These are phyloP conservation scores for Charanyca ferruginea DNA, from an alignment of 2,888 invertebrate genomes.

Conservation along the genomic window DNA sequence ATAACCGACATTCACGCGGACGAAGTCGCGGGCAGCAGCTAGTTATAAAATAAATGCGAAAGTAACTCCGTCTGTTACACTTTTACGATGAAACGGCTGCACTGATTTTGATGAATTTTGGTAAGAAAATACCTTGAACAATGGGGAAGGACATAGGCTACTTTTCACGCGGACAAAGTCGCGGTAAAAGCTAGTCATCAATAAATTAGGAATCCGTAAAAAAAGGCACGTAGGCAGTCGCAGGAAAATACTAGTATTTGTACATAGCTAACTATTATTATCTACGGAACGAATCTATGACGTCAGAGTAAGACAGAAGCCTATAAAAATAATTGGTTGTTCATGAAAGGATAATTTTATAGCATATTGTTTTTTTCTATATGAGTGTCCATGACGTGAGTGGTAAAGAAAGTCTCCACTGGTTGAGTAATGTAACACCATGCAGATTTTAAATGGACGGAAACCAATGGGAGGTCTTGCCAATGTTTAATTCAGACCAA, in stretches of 20 bases:
- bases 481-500: constrained; percentile 18
- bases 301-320: constrained; percentile 37
- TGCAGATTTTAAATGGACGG: constrained; percentile 19
- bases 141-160: no score
- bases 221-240: neutral
- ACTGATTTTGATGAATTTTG: no score
- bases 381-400: constrained; percentile 20
- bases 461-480: constrained; percentile 9
- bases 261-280: neutral
- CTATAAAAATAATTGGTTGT: constrained; percentile 51
- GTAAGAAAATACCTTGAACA: no score
- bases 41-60: no score
- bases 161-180: no score
- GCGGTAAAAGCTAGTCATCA: no score
- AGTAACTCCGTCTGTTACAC: no score
- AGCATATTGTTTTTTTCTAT: constrained; percentile 45
- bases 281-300: constrained; percentile 18
- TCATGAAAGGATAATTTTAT: constrained; percentile 54
- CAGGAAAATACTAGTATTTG: neutral
- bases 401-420: constrained; percentile 38
- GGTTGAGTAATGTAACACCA: constrained; percentile 17
- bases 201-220: no score
- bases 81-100: no score
- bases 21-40: no score
- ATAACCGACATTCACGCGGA: no score